Percentiles rank a stretch among this genome's conserved stretches.
Conservation (phyloP, 2,797 vertebrate species). For the Urosaurus nigricauda region DNA sequence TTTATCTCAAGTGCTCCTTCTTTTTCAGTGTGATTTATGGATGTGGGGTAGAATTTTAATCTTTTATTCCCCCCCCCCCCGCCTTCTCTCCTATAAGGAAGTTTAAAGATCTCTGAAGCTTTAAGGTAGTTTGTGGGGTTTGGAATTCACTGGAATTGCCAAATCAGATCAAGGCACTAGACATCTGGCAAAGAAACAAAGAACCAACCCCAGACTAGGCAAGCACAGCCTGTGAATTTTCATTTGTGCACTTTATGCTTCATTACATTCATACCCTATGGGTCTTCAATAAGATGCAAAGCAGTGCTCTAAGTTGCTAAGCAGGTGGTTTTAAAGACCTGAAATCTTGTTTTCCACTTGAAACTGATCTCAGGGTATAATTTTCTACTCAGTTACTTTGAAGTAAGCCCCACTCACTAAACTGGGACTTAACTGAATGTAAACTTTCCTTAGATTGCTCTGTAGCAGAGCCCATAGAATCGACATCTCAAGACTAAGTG, state of each 20-base stretch:
- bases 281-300: neutral
- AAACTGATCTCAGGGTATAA: neutral
- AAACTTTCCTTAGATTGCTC: neutral
- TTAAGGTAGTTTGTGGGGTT: neutral
- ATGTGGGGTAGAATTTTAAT: neutral
- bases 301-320: neutral
- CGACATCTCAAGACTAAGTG: too few species aligned
- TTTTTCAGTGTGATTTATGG: neutral
- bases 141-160: constrained; percentile 38
- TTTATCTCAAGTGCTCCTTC: neutral
- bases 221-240: neutral
- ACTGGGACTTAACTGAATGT: neutral
- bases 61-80: neutral
- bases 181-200: constrained; percentile 7
- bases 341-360: neutral
- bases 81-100: neutral
- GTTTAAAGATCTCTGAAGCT: constrained; percentile 6
- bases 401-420: neutral
- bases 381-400: neutral
- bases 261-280: neutral
- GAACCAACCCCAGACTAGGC: too few species aligned
- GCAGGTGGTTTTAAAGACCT: neutral
- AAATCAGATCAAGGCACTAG: constrained; percentile 14
- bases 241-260: constrained; percentile 3
- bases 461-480: too few species aligned